Conservation (phyloP, 2,113 vertebrate genomes). For the Dicerorhinus sumatrensis region DNA sequence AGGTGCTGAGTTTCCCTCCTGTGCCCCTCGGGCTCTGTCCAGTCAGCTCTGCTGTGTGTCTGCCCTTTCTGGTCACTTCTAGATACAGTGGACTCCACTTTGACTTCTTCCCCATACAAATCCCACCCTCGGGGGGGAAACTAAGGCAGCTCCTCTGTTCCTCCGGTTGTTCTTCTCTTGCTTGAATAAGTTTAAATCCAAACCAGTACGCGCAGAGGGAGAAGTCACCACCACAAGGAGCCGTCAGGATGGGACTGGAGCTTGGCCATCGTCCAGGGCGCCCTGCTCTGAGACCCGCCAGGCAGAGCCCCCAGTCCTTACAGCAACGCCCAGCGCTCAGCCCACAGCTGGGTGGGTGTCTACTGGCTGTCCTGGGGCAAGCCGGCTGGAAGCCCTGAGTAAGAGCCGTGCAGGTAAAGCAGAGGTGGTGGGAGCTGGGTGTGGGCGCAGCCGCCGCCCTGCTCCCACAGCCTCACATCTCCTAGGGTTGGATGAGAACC, state of each 20-base stretch:
- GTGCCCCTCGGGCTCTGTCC: not conserved
- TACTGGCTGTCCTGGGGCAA: fast-evolving
- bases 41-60: fast-evolving
- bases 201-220: not conserved
- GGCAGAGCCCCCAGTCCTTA: not conserved
- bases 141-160: not conserved
- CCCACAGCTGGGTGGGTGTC: not conserved
- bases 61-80: not conserved
- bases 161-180: not conserved
- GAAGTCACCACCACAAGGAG: not conserved
- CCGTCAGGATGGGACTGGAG: too few species aligned
- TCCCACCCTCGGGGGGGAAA: not conserved
- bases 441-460: not conserved
- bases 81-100: not conserved
- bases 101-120: not conserved
- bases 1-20: not conserved
- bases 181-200: not conserved
- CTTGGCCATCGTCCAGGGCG: not conserved
- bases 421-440: fast-evolving
- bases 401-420: not conserved
- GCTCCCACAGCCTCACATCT: too few species aligned
- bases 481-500: not conserved
- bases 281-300: fast-evolving
- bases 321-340: too few species aligned
- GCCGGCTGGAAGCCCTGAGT: too few species aligned